Evolutionary conservation across 2,888 invertebrate species (phyloP).

Genomic region (Aethes cnicana): DNA sequence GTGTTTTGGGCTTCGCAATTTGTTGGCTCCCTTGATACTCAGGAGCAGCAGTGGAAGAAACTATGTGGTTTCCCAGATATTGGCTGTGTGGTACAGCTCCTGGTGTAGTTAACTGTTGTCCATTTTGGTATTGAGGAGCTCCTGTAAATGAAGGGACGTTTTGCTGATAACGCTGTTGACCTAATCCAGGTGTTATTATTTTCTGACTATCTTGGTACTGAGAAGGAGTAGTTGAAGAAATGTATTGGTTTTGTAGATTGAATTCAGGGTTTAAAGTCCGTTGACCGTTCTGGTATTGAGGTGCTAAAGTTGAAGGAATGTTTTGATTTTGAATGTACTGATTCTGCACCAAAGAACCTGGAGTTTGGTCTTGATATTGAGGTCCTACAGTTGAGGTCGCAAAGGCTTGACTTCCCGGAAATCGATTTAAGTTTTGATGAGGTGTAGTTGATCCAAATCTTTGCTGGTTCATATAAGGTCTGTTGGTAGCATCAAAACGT

Average conservation of each 20-base stretch:
- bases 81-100: no score
- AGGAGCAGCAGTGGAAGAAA: no score
- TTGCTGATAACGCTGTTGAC: no score
- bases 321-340: neutral
- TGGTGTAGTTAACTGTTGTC: constrained; percentile 6
- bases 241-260: neutral
- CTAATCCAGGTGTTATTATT: no score
- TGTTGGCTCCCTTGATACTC: no score
- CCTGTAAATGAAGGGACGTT: neutral
- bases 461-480: neutral
- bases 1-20: no score
- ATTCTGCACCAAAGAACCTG: neutral
- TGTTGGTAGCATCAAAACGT: neutral
- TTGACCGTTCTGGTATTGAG: neutral
- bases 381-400: constrained; percentile 2
- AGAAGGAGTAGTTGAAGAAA: no score
- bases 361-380: constrained; percentile 8
- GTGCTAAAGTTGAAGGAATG: neutral
- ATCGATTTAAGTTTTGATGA: neutral
- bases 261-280: neutral
- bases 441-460: neutral
- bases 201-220: no score
- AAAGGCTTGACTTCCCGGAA: neutral
- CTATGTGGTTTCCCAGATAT: no score
- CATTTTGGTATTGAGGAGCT: constrained; percentile 5